A percentile compares a stretch with the other conserved stretches of the same genome.
Conservation (phyloP, 2,888 invertebrate genomes). For the Orthosia incerta region DNA sequence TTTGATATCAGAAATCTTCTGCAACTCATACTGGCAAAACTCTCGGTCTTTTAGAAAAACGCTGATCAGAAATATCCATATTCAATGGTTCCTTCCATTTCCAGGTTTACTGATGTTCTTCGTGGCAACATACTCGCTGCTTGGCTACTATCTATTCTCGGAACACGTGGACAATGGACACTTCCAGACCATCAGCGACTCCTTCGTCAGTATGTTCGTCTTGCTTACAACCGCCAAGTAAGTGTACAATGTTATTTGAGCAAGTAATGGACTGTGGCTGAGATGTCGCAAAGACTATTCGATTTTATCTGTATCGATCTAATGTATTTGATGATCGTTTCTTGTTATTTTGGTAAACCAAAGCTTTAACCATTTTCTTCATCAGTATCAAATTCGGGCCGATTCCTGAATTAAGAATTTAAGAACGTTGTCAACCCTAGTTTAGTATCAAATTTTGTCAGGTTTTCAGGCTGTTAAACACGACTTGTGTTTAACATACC, state of each 20-base stretch:
- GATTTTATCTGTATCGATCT: not conserved
- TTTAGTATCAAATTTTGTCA: too few species aligned
- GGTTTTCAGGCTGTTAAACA: too few species aligned
- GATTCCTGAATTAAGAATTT: too few species aligned
- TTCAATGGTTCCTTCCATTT: slow-evolving; percentile 25
- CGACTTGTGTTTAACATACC: too few species aligned
- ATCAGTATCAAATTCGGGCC: too few species aligned
- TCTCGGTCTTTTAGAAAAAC: too few species aligned
- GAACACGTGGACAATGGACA: slow-evolving; percentile 94
- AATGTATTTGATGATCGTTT: not conserved
- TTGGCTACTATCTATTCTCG: slow-evolving; percentile 96
- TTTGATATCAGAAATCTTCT: too few species aligned
- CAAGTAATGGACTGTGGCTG: not conserved
- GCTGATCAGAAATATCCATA: too few species aligned
- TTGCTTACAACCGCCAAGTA: slow-evolving; percentile 97
- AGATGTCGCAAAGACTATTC: not conserved
- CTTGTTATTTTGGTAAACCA: not conserved
- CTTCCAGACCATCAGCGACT: slow-evolving; percentile 94
- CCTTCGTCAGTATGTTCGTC: slow-evolving; percentile 97
- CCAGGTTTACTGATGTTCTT: slow-evolving; percentile 94
- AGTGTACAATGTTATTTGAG: slow-evolving; percentile 79
- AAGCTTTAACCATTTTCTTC: not conserved
- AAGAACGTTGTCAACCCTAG: too few species aligned
- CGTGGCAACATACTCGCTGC: slow-evolving; percentile 95
- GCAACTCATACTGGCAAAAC: too few species aligned